phyloP scores from a whole-genome alignment of 2,888 invertebrate species.

The Actias luna region DNA sequence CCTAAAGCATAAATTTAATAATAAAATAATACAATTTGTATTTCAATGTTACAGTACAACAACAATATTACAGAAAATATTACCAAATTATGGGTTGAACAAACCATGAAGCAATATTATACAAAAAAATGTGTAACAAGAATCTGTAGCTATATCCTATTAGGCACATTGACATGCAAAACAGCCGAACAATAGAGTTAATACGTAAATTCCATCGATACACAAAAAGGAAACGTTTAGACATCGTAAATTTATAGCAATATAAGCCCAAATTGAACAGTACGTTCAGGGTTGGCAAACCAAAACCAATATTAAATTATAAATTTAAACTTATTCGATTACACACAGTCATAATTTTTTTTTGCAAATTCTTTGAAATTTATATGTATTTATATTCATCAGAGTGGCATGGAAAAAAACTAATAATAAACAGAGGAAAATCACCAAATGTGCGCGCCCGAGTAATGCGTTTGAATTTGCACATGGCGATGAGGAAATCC shows the following conservation, averaged over 20 bases:
- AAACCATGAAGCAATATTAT: background rate
- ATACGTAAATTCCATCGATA: constrained; percentile 8
- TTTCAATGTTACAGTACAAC: background rate
- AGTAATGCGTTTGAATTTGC: too few relatives aligned
- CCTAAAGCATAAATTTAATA: too few relatives aligned
- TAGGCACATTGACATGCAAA: constrained; percentile 10
- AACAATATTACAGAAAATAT: background rate
- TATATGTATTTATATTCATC: too few relatives aligned
- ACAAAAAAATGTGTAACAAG: constrained; percentile 1
- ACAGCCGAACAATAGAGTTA: constrained; percentile 8
- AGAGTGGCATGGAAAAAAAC: too few relatives aligned
- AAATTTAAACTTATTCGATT: background rate
- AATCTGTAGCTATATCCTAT: constrained; percentile 2
- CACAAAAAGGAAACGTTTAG: constrained; percentile 5
- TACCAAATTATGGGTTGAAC: background rate
- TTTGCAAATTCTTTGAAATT: too few relatives aligned
- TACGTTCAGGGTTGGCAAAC: background rate
- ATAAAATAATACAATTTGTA: too few relatives aligned
- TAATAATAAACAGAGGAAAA: too few relatives aligned
- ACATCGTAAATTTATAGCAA: constrained; percentile 2
- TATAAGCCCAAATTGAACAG: background rate
- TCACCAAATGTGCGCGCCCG: too few relatives aligned
- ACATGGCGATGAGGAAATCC: too few relatives aligned
- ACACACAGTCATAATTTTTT: background rate
- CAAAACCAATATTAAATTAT: background rate